Evolutionary conservation across 2,113 vertebrate species (phyloP), one percentile per base, ranked within the genome.

Genomic region (Phodopus roborovskii): DNA sequence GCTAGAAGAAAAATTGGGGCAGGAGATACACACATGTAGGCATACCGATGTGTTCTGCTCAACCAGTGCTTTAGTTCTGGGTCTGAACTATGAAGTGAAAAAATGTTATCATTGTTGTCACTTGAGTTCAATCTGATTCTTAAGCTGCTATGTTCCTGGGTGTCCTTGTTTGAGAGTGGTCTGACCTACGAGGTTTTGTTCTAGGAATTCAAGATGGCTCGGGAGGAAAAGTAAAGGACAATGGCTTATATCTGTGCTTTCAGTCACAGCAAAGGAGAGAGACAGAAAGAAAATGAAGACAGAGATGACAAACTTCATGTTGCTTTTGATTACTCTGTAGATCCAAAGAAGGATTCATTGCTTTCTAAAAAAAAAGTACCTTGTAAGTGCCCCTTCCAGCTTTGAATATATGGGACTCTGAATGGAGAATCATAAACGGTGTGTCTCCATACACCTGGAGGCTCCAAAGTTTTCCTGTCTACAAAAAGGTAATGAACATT

Each of bases 391-490:
- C 33, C 20, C 45, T 16, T 87, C n/a, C 22, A 71, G 48, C 17
- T 87, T 33, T 87, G 22, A 33, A 20, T 50, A 33, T 19, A 3
- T 7, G 74, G 62, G 77, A 62, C n/a, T n/a, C n/a, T n/a, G n/a
- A n/a, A n/a, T n/a, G n/a, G n/a, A n/a, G n/a, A n/a, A n/a, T n/a
- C n/a, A n/a, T n/a, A n/a, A n/a, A n/a, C n/a, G n/a, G n/a, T n/a
- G n/a, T 92, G 45, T 45, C 45, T 45, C 3, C 45, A 45, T 68
- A 79, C 42, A 81, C 96, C 85, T 81, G 58, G 91, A 68, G 33
- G 96, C 88, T 96, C 56, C 68, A 91, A 90, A 96, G 75, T 17
- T 83, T 60, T 90, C 53, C 13, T 64, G 86, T 2, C 10, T 95
- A 85, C 79, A 90, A 96, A 62, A 75, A 50, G 73, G 95, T 7